A percentile compares a stretch with the other conserved stretches of the same genome.
phyloP scores from a whole-genome alignment of 2,113 vertebrate genomes.

The Ploceus nigricollis region DNA sequence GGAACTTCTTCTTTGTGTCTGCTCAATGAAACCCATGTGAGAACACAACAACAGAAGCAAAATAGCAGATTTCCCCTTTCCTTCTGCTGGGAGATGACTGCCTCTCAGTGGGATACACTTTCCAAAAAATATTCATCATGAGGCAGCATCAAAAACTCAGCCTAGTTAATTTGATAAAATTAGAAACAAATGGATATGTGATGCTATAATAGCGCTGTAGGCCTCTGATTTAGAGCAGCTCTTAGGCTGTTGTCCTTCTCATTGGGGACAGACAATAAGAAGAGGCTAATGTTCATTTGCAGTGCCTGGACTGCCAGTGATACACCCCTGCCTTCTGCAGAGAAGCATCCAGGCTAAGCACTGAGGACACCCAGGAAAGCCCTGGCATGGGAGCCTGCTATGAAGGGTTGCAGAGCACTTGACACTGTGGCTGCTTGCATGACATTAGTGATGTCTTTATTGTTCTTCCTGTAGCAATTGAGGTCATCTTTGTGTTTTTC shows the following conservation, averaged over 20 bases:
- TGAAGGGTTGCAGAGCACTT: background rate
- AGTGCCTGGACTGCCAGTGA: background rate
- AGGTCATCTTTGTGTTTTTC: background rate
- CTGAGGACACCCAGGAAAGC: background rate
- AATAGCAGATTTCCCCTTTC: background rate
- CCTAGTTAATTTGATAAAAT: conserved; percentile 3
- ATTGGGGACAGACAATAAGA: background rate
- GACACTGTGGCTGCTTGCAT: background rate
- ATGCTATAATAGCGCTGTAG: background rate
- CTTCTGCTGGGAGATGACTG: background rate
- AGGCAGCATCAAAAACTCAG: background rate
- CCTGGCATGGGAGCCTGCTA: fast-evolving
- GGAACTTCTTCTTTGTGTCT: background rate
- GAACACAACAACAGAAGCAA: background rate
- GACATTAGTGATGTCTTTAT: background rate
- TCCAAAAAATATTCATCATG: background rate
- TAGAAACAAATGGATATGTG: background rate
- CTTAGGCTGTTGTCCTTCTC: background rate
- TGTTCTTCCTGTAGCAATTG: background rate
- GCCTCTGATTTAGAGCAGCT: background rate
- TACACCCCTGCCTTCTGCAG: background rate
- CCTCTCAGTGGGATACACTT: background rate
- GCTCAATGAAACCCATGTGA: background rate
- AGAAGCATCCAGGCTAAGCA: background rate
- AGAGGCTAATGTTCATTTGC: background rate